Percentiles rank a stretch among this genome's conserved stretches.
phyloP scores from a whole-genome alignment of 2,888 invertebrate genomes.

The Chironomus tentans region DNA sequence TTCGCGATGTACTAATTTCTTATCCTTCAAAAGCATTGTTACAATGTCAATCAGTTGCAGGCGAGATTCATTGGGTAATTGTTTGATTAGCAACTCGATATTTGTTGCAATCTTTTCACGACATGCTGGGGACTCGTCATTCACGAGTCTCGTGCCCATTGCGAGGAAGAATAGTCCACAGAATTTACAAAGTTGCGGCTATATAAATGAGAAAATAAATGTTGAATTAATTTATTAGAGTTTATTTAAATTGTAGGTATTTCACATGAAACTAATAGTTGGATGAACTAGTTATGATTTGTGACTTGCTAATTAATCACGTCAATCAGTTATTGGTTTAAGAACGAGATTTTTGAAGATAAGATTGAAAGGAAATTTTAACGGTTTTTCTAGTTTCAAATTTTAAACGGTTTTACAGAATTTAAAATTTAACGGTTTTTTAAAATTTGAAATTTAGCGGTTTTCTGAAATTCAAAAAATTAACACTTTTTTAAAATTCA shows the following conservation, averaged over 20 bases:
- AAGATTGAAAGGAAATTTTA: too few relatives aligned
- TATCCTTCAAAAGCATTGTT: slow-evolving; percentile 57
- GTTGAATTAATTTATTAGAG: neutral
- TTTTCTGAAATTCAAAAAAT: too few relatives aligned
- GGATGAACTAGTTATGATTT: too few relatives aligned
- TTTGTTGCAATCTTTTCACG: slow-evolving; percentile 63
- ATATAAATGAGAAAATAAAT: slow-evolving; percentile 26
- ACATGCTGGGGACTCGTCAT: slow-evolving; percentile 71
- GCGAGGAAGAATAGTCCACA: slow-evolving; percentile 63
- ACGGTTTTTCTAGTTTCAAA: too few relatives aligned
- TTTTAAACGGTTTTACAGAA: too few relatives aligned
- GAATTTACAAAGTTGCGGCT: slow-evolving; percentile 53
- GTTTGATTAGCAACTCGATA: slow-evolving; percentile 58
- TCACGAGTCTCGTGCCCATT: slow-evolving; percentile 67
- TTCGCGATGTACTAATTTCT: slow-evolving; percentile 58
- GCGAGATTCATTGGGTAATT: slow-evolving; percentile 48
- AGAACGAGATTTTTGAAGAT: too few relatives aligned
- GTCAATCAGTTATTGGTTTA: too few relatives aligned
- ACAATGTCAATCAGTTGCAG: slow-evolving; percentile 64
- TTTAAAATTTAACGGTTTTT: slow-evolving; percentile 31
- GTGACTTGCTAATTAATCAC: too few relatives aligned
- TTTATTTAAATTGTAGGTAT: neutral
- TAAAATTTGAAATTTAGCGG: neutral
- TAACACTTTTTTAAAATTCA: slow-evolving; percentile 30
- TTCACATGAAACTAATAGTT: too few relatives aligned